These are phyloP conservation scores for Lipophrys pholis DNA, from an alignment of 2,113 vertebrate genomes.

Conservation along the genomic window DNA sequence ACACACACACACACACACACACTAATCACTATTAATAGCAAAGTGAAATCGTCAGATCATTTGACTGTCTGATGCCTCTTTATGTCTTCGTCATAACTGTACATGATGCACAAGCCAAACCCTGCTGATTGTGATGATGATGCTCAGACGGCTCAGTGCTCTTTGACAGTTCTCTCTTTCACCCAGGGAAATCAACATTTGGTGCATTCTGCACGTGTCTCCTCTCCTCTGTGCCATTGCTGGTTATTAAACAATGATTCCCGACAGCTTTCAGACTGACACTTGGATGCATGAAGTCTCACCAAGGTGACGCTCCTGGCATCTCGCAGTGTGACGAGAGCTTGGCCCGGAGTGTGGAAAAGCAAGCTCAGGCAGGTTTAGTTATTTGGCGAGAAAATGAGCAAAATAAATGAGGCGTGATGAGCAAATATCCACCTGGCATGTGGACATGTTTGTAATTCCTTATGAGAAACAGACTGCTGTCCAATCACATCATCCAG, in stretches of 20 bases:
- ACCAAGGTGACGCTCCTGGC: not conserved
- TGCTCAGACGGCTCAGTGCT: not conserved
- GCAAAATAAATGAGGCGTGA: not conserved
- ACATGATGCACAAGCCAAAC: slow-evolving; percentile 37
- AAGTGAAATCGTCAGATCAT: slow-evolving; percentile 63
- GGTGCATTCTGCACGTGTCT: not conserved
- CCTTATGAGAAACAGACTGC: too few species aligned
- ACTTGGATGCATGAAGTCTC: not conserved
- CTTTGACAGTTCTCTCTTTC: slow-evolving; percentile 11
- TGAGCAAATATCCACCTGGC: not conserved
- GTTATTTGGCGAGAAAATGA: not conserved
- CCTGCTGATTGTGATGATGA: not conserved
- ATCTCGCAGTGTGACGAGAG: not conserved
- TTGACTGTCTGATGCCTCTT: slow-evolving; percentile 36
- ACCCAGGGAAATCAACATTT: not conserved
- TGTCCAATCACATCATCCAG: too few species aligned
- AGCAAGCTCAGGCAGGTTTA: not conserved
- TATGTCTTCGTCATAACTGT: slow-evolving; percentile 32
- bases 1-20: slow-evolving; percentile 11
- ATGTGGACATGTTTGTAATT: not conserved
- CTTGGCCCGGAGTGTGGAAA: not conserved
- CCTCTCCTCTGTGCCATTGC: not conserved
- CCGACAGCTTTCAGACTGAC: not conserved
- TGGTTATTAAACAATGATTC: not conserved
- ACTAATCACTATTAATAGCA: slow-evolving; percentile 64